These are phyloP conservation scores for Lycocerus yunnanus DNA, from an alignment of 2,888 invertebrate genomes.

Conservation along the genomic window DNA sequence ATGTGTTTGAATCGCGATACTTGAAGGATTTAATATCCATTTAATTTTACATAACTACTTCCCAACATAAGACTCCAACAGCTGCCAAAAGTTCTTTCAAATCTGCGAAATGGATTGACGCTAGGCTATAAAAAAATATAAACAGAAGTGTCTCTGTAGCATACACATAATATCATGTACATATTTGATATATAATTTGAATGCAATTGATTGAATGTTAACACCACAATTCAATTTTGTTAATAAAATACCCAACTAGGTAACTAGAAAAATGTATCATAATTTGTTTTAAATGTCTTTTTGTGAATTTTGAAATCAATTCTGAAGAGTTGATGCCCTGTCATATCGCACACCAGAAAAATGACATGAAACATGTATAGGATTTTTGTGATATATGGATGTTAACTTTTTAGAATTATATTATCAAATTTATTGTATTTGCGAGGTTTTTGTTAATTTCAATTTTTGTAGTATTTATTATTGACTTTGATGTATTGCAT, in stretches of 20 bases:
- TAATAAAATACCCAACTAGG: background rate
- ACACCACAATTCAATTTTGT: no score
- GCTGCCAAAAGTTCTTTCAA: background rate
- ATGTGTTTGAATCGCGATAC: background rate
- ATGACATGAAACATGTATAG: background rate
- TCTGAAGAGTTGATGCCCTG: background rate
- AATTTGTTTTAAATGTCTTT: background rate
- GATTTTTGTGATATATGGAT: background rate
- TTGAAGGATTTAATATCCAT: background rate
- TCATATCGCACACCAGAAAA: background rate
- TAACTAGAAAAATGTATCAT: background rate
- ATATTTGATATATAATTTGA: no score
- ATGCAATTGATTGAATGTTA: no score
- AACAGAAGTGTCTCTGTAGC: no score
- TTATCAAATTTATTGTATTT: background rate
- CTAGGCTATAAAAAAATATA: no score
- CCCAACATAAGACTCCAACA: background rate
- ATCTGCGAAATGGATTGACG: no score
- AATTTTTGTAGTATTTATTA: background rate
- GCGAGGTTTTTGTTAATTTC: background rate
- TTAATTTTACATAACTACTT: background rate
- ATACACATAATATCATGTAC: no score
- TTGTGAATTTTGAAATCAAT: background rate
- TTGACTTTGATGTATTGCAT: background rate
- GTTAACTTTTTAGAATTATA: background rate